These are phyloP conservation scores for Lutraria lutraria DNA, from an alignment of 2,888 invertebrate species.

Conservation along the genomic window DNA sequence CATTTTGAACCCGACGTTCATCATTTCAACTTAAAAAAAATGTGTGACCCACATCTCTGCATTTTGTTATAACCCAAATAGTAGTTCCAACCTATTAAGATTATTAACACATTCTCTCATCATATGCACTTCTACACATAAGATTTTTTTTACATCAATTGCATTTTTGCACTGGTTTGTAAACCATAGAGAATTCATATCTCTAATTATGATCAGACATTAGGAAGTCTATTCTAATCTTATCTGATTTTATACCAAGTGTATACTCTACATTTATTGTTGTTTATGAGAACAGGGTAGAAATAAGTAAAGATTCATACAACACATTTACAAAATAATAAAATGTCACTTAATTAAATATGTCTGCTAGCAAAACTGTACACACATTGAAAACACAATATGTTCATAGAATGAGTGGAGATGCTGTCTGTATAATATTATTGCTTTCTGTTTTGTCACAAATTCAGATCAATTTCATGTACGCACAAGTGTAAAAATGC, in stretches of 20 bases:
- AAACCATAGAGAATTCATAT: slow-evolving; percentile 36
- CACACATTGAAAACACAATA: neutral
- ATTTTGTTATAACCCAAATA: neutral
- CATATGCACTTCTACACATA: slow-evolving; percentile 4
- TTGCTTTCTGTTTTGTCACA: neutral
- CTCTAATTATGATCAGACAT: slow-evolving; percentile 61
- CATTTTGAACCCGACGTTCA: no score
- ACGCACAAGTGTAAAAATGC: neutral
- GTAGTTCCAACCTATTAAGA: neutral
- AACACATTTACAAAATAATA: slow-evolving; percentile 28
- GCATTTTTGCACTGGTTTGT: slow-evolving; percentile 36
- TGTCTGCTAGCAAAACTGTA: slow-evolving; percentile 30
- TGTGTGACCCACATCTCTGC: neutral
- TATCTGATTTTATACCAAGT: slow-evolving; percentile 54
- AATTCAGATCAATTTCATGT: neutral
- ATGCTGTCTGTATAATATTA: neutral
- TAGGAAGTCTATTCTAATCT: slow-evolving; percentile 47
- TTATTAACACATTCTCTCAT: neutral
- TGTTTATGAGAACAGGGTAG: slow-evolving; percentile 44
- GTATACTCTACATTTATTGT: slow-evolving; percentile 48
- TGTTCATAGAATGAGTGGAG: neutral
- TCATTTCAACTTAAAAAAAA: no score
- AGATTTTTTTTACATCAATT: slow-evolving; percentile 29
- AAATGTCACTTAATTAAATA: slow-evolving; percentile 53
- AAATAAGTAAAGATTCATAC: slow-evolving; percentile 9